Evolutionary conservation across 2,888 invertebrate species (phyloP), one percentile per base, ranked within the genome.

Genomic region (Nymphalis c-album): DNA sequence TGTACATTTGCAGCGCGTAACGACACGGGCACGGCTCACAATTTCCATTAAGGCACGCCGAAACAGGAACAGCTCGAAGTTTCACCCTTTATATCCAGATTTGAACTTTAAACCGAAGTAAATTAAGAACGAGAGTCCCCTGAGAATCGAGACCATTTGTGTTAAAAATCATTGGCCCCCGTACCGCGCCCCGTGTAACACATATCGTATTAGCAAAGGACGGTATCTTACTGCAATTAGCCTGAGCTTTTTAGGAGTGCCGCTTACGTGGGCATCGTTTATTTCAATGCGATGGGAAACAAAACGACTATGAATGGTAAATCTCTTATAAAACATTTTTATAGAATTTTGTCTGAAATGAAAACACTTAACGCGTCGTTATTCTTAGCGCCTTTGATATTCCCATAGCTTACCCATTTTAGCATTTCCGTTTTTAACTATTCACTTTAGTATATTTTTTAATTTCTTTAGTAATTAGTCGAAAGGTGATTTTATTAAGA

Each of bases 221-320:
- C 85, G 88, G 88, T 87, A 89, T 91, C 91, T 91, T 90, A 86
- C 85, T 89, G 87, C 90, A 91, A 92, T 91, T 91, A 91, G 90
- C 88, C 83, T 80, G 81, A 84, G 85, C 85, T 85, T 88, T 90
- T 89, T 86, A 84, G 88, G 88, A 85, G 88, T 82, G 85, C 80
- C 82, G 78, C 77, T 79, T 78, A 77, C 78, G 78, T 51, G 73
- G 58, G 69, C 65, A 72, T 68, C 71, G 72, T 72, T 71, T 67
- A 64, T 74, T 73, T 71, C 67, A 72, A 74, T 70, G 68, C 70
- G 71, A 60, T 64, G 69, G 67, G 63, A 72, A 71, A 73, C 73
- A 72, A 73, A 72, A 71, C 69, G 71, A 70, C 62, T 63, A 65
- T 68, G 70, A 70, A 70, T 70, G 70, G 47, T 46, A 68, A 68